Conservation (phyloP, 92 coral and sea anemone genomes). For the Umimayanthus kanabou region DNA sequence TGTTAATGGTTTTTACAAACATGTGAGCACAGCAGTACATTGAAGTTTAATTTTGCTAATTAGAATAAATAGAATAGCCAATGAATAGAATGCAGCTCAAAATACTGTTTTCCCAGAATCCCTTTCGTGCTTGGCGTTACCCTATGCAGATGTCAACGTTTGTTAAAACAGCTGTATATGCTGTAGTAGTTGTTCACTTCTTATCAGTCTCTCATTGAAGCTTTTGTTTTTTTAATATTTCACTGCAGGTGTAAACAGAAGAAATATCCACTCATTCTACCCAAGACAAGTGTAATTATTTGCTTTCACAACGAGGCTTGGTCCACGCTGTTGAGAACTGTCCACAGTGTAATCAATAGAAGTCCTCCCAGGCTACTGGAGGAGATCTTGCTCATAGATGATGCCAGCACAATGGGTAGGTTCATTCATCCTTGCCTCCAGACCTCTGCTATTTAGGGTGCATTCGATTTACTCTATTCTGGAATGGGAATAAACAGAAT, state of each 20-base stretch:
- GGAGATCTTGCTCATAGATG: slow-evolving; percentile 93
- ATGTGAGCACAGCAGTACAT: no score
- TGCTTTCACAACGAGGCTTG: slow-evolving; percentile 99
- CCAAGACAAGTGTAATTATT: slow-evolving; percentile 84
- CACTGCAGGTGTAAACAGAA: slow-evolving; percentile 69
- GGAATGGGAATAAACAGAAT: no score
- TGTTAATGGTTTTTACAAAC: no score
- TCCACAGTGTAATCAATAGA: slow-evolving; percentile 95
- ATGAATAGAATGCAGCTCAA: no score
- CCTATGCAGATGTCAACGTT: no score
- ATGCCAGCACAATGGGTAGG: slow-evolving; percentile 94
- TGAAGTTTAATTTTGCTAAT: no score
- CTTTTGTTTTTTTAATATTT: background rate
- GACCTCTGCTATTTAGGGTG: no score
- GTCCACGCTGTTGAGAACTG: slow-evolving; percentile 94
- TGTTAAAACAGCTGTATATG: no score
- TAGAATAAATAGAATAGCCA: no score
- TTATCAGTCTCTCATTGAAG: background rate
- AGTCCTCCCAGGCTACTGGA: slow-evolving; percentile 91
- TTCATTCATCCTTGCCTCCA: background rate
- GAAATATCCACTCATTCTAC: slow-evolving; percentile 85
- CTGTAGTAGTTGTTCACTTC: background rate
- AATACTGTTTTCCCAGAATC: no score
- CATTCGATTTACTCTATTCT: no score
- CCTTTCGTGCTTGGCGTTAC: no score